Evolutionary conservation across 1,140 invertebrate genomes (phyloP).

Genomic region (Brachionus asplanchnoidis): DNA sequence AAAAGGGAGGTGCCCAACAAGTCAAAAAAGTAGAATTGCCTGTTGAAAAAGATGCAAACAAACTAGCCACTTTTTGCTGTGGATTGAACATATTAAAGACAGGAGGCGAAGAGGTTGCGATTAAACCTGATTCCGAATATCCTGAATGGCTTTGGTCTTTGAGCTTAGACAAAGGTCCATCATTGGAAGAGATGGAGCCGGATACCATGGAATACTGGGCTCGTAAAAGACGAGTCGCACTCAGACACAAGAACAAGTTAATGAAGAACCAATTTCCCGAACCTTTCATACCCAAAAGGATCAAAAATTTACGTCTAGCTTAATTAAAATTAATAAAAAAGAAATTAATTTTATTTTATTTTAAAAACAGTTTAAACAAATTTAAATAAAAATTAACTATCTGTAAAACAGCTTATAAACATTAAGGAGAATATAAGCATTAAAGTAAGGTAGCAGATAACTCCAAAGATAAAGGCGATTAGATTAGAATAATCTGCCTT

Average conservation of each 20-base stretch:
- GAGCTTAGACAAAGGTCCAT: constrained; percentile 1
- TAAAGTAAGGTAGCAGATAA: not conserved
- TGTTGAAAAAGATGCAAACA: constrained; percentile 16
- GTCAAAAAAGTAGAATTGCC: constrained; percentile 9
- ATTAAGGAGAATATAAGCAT: not conserved
- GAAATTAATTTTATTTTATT: not conserved
- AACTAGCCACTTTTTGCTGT: constrained; percentile 14
- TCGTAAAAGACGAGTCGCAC: constrained; percentile 1
- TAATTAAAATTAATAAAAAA: not conserved
- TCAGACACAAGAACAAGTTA: constrained; percentile 33
- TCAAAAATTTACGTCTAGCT: constrained; percentile 40
- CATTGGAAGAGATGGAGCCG: constrained; percentile 6
- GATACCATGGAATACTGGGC: constrained; percentile 33
- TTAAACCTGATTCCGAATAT: constrained; percentile 35
- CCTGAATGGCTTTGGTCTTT: constrained; percentile 32
- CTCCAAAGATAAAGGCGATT: not conserved
- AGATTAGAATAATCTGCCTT: constrained; percentile 27
- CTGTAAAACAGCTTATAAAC: not conserved
- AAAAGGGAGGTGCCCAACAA: constrained; percentile 29
- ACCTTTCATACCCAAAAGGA: constrained; percentile 33
- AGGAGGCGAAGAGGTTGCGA: not conserved
- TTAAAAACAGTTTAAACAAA: not conserved
- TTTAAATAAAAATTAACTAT: not conserved
- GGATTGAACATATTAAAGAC: constrained; percentile 25
- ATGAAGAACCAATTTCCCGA: constrained; percentile 33